Evolutionary conservation across 1,140 invertebrate genomes (phyloP).

Genomic region (Zaprionus nigranus): DNA sequence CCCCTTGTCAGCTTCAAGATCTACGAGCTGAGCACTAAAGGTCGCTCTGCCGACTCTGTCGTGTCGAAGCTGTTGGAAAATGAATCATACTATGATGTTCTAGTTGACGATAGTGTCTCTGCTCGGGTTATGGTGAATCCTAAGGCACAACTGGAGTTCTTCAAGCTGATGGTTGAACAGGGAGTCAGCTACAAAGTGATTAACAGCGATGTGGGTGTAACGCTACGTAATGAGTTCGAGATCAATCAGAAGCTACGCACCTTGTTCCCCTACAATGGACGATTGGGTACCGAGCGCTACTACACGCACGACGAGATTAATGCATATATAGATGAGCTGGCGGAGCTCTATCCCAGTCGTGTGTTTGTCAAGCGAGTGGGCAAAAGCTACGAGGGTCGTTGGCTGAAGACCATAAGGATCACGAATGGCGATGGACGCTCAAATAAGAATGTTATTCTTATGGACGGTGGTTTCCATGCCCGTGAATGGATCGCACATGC

Average conservation of each 20-base stretch:
- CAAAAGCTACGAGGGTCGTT: constrained; percentile 85
- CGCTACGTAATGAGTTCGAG: constrained; percentile 44
- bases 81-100: constrained; percentile 55
- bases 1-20: constrained; percentile 51
- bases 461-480: constrained; percentile 87
- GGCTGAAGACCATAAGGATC: constrained; percentile 86
- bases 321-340: constrained; percentile 85
- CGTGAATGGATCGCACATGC: constrained; percentile 90
- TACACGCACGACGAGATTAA: constrained; percentile 85
- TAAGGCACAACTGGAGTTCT: constrained; percentile 48
- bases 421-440: constrained; percentile 80
- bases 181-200: constrained; percentile 41
- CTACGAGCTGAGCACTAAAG: constrained; percentile 43
- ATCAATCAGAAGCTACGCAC: constrained; percentile 44
- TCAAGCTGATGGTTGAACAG: constrained; percentile 34
- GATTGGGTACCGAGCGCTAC: constrained; percentile 63
- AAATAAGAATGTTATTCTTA: constrained; percentile 86
- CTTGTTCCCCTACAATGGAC: constrained; percentile 51
- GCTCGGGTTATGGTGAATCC: constrained; percentile 62
- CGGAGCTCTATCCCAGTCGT: constrained; percentile 76
- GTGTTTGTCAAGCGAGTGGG: constrained; percentile 85
- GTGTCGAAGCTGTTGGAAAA: constrained; percentile 46
- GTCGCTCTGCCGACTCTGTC: constrained; percentile 18
- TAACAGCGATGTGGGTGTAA: constrained; percentile 56
- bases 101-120: background rate